phyloP scores from a whole-genome alignment of 2,797 vertebrate genomes.

The Spatula clypeata region DNA sequence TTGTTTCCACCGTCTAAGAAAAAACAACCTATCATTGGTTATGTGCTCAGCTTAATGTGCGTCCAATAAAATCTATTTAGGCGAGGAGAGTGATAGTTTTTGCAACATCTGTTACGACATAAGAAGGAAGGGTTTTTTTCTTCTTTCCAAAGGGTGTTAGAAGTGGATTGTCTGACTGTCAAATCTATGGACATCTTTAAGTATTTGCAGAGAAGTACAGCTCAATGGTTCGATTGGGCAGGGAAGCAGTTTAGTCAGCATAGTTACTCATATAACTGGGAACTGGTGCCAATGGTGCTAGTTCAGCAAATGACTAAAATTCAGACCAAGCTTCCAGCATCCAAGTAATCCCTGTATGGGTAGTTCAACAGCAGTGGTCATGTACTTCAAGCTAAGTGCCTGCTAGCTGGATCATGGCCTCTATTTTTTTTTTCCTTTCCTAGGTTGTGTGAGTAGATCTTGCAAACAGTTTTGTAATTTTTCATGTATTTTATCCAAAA shows the following conservation, averaged over 20 bases:
- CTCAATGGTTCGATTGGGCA: background rate
- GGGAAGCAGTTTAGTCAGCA: background rate
- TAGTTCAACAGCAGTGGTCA: background rate
- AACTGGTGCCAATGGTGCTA: background rate
- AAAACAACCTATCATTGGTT: constrained; percentile 3
- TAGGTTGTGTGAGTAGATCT: background rate
- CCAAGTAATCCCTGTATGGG: background rate
- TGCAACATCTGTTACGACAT: background rate
- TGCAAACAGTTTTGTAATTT: background rate
- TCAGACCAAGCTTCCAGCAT: background rate
- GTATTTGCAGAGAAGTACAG: background rate
- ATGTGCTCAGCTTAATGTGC: background rate
- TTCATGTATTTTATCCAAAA: constrained; percentile 29
- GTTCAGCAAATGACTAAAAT: background rate
- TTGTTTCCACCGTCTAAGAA: constrained; percentile 43
- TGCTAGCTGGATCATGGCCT: background rate
- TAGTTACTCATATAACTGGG: background rate
- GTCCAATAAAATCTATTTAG: background rate
- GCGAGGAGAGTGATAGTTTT: background rate
- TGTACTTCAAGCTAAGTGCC: background rate
- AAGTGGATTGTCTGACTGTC: background rate
- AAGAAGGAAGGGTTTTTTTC: background rate
- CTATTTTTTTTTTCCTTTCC: background rate
- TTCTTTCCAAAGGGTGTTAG: background rate
- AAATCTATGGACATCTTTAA: background rate